Evolutionary conservation across 2,113 vertebrate species (phyloP).

Genomic region (Callipepla squamata): DNA sequence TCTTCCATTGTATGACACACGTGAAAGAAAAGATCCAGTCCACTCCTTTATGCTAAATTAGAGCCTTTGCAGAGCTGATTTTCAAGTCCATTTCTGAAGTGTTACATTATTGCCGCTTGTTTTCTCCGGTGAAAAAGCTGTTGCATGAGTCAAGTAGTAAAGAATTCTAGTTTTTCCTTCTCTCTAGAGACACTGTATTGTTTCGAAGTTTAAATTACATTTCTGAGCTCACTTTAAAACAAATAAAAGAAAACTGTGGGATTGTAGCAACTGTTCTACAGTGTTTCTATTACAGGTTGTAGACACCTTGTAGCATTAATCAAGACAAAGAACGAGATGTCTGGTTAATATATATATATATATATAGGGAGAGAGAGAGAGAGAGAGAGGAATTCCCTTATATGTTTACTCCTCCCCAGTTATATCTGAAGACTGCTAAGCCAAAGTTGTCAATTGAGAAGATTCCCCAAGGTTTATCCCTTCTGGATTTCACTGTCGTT

Average conservation of each 20-base stretch:
- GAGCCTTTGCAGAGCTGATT: background rate
- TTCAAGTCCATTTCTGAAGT: background rate
- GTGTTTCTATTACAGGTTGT: background rate
- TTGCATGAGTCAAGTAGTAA: background rate
- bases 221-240: background rate
- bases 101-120: background rate
- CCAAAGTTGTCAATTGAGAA: background rate
- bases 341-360: background rate
- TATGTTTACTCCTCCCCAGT: background rate
- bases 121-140: conserved; percentile 2
- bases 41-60: background rate
- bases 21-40: conserved; percentile 2
- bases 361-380: no score
- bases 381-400: background rate
- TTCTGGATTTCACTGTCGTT: background rate
- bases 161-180: background rate
- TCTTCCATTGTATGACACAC: background rate
- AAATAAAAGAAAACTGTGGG: background rate
- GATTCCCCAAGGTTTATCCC: background rate
- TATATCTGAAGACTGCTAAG: background rate
- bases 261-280: background rate
- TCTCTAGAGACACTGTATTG: background rate
- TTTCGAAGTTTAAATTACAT: background rate
- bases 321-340: background rate
- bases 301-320: background rate